Conservation (phyloP, 1,140 invertebrate species). For the fruit fly (Drosophila melanogaster) region Release_6_plus_ISO1_MT NC_004354.4:12916001-12916500, state of each 20-base stretch:
- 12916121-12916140: slow-evolving; percentile 28
- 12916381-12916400: no score
- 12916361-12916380: not conserved
- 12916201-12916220: no score
- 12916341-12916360: no score
- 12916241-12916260: no score
- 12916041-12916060: slow-evolving; percentile 80
- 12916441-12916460: not conserved
- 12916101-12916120: slow-evolving; percentile 52
- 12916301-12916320: no score
- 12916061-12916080: slow-evolving; percentile 58
- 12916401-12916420: no score
- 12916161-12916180: not conserved
- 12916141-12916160: no score
- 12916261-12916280: no score
- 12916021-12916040: slow-evolving; percentile 54
- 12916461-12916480: not conserved
- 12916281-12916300: no score
- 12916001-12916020: slow-evolving; percentile 2
- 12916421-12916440: not conserved
- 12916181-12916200: no score
- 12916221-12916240: no score
- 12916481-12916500: slow-evolving; percentile 2
- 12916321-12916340: no score
- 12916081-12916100: slow-evolving; percentile 53